Conservation (phyloP, 2,113 vertebrate genomes). For the Eira barbara region DNA sequence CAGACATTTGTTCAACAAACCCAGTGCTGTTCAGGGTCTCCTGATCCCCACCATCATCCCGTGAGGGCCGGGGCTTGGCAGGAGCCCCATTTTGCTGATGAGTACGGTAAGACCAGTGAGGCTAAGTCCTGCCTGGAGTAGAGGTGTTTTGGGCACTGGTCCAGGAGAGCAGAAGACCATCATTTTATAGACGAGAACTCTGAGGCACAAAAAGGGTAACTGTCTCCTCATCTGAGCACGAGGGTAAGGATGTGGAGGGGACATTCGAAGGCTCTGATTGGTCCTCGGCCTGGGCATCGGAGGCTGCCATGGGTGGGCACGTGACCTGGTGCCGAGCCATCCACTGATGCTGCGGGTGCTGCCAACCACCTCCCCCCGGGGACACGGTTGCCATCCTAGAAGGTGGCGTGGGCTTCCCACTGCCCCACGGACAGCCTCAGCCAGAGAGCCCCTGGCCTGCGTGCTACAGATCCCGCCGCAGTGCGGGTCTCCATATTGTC, state of each 20-base stretch:
- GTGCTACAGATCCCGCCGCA: fast-evolving
- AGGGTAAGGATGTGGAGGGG: neutral
- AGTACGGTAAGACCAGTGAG: neutral
- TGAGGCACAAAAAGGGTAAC: neutral
- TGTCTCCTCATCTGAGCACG: neutral
- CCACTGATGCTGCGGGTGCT: neutral
- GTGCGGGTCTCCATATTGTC: neutral
- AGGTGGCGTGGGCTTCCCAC: neutral
- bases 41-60: neutral
- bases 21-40: neutral
- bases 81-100: neutral
- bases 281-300: neutral
- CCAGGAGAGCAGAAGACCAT: neutral
- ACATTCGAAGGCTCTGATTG: neutral
- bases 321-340: neutral
- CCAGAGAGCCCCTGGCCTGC: neutral
- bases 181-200: neutral
- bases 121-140: neutral
- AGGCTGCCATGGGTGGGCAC: neutral
- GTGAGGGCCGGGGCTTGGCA: fast-evolving
- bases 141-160: neutral
- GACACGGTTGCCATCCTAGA: neutral
- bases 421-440: neutral
- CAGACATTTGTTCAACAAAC: neutral
- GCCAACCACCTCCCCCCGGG: fast-evolving